Base-by-base conservation (phyloP, 2,797 vertebrate species). In the Channallabes apus region DNA sequence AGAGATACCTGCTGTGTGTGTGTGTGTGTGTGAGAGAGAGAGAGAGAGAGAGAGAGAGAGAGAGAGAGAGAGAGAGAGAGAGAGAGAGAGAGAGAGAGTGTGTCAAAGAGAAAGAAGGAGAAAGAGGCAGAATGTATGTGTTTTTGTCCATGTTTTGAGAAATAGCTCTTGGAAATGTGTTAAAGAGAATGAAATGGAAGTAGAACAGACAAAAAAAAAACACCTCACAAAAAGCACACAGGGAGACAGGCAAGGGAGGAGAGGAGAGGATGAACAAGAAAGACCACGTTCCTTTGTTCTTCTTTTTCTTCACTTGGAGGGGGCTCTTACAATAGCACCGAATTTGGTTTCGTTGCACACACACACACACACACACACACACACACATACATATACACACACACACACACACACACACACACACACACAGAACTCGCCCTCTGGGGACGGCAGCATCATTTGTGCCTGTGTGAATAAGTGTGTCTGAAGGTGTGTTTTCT, bases 221-320 rank as follows among this genome's bases (percentile, higher is more conserved):
- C 0, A 64, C 38, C 35, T 54, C 9, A 75, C 71, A 73, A 64
- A 61, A 81, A 85, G 46, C 75, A 68, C 35, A 75, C 41, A 76
- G 62, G 11, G 73, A 78, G 14, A 85, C 71, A 61, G 87, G 56
- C 56, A 14, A 82, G 72, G 67, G 83, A 75, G 83, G 73, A 84
- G 82, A 72, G 83, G 65, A 86, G 77, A 84, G 83, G 82, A 85
- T 75, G 80, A 83, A 86, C 75, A 79, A 72, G 86, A 82, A 76
- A 86, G 82, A 85, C 77, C 68, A 58, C 29, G 76, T 83, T 86
- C 78, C 85, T 90, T 90, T 90, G 89, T 90, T 90, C 89, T 89
- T 80, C 86, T 83, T 83, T 85, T 81, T 87, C 54, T 88, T 89
- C 84, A 87, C 82, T 87, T 76, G 79, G 77, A 87, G 86, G 86